These are phyloP conservation scores for Mythimna loreyi DNA, from an alignment of 2,888 invertebrate genomes.

Conservation along the genomic window DNA sequence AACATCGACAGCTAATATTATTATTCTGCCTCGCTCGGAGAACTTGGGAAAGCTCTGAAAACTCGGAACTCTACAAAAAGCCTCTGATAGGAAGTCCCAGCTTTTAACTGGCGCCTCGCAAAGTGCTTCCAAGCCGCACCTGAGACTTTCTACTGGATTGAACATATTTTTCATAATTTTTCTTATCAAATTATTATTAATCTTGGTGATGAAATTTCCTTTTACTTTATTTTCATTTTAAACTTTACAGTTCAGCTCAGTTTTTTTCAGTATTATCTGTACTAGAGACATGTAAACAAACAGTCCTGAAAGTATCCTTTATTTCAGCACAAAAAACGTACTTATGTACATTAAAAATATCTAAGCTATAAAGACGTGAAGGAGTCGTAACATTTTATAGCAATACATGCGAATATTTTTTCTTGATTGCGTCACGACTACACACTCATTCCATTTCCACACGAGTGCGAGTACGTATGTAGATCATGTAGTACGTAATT, in stretches of 20 bases:
- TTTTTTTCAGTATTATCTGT: neutral
- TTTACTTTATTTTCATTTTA: neutral
- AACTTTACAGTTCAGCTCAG: neutral
- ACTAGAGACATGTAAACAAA: neutral
- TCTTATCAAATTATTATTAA: neutral
- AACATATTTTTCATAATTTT: slow-evolving; percentile 7
- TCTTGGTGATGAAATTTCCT: neutral
- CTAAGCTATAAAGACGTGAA: slow-evolving; percentile 14
- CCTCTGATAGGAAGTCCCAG: slow-evolving; percentile 27
- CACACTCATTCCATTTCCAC: slow-evolving; percentile 1
- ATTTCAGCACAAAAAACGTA: slow-evolving; percentile 3
- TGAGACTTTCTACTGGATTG: slow-evolving; percentile 18
- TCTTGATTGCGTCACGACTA: slow-evolving; percentile 16
- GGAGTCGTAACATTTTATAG: slow-evolving; percentile 34
- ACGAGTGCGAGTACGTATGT: neutral
- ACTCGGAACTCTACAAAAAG: slow-evolving; percentile 21
- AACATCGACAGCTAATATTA: slow-evolving; percentile 37
- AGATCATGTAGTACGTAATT: slow-evolving; percentile 40
- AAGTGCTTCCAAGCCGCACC: slow-evolving; percentile 33
- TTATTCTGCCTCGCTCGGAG: slow-evolving; percentile 9
- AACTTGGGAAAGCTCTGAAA: slow-evolving; percentile 1
- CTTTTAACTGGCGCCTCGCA: slow-evolving; percentile 23
- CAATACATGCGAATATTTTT: slow-evolving; percentile 31
- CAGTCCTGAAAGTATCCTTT: neutral
- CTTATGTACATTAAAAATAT: slow-evolving; percentile 18